Conservation (phyloP, 2,113 vertebrate species). For the Vimba vimba region DNA sequence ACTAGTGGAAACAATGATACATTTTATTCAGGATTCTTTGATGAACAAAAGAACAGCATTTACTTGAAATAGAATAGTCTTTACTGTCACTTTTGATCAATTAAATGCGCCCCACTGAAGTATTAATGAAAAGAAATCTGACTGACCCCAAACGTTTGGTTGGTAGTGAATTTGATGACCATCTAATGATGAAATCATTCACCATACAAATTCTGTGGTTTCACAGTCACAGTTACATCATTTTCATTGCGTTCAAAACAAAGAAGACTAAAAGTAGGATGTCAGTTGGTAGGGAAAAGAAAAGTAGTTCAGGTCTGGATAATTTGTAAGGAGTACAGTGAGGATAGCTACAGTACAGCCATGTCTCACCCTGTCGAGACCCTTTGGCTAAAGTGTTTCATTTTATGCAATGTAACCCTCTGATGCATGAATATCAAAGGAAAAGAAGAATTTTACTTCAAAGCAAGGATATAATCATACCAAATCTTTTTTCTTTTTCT, state of each 20-base stretch:
- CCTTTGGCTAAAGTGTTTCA: not conserved
- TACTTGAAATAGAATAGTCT: not conserved
- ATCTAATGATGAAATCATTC: not conserved
- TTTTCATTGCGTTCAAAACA: not conserved
- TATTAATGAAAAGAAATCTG: not conserved
- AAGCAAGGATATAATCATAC: slow-evolving; percentile 3
- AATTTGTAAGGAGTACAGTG: not conserved
- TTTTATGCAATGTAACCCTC: slow-evolving; percentile 7
- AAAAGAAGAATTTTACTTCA: slow-evolving; percentile 2
- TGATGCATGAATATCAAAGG: slow-evolving; percentile 3
- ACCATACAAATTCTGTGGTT: not conserved
- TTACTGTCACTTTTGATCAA: not conserved
- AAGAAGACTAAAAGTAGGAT: not conserved
- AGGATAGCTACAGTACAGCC: not conserved
- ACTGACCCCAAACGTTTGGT: not conserved
- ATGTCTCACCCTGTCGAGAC: not conserved
- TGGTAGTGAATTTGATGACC: not conserved
- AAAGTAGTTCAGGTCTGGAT: not conserved
- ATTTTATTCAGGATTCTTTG: not conserved
- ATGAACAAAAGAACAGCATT: not conserved
- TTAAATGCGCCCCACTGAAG: not conserved
- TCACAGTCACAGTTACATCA: not conserved
- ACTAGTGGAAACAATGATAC: not conserved
- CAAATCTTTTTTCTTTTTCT: not conserved
- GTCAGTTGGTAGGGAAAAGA: not conserved